Evolutionary conservation across 2,113 vertebrate species (phyloP).

Genomic region (Todiramphus saurophagus): DNA sequence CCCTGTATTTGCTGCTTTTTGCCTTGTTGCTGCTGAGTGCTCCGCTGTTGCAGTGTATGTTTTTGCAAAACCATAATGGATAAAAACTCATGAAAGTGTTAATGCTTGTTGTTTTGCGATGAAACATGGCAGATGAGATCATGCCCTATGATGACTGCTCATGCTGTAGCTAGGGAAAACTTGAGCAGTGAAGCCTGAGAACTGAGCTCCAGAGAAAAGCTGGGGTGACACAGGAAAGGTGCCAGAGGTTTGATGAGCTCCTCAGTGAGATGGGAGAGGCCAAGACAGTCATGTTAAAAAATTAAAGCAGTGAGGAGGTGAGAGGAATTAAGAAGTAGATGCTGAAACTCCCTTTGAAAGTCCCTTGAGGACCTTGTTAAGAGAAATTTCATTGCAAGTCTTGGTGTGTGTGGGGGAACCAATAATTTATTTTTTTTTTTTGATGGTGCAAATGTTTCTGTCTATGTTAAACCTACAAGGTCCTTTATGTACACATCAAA

Average conservation of each 20-base stretch:
- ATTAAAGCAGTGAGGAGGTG: background rate
- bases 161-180: background rate
- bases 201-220: background rate
- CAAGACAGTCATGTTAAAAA: background rate
- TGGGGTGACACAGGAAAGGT: background rate
- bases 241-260: background rate
- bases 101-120: background rate
- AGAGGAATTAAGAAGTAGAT: background rate
- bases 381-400: background rate
- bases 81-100: background rate
- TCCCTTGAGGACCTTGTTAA: background rate
- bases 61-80: background rate
- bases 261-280: background rate
- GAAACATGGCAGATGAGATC: background rate
- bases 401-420: background rate
- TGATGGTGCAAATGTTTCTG: background rate
- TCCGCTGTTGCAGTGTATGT: background rate
- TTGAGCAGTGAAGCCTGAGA: slow-evolving; percentile 35
- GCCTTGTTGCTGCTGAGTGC: background rate
- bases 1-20: background rate
- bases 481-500: background rate
- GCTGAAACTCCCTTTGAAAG: background rate
- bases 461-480: background rate
- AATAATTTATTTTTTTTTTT: background rate
- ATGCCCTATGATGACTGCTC: background rate